Evolutionary conservation across 2,797 vertebrate species (phyloP).

Genomic region (Falco cherrug): DNA sequence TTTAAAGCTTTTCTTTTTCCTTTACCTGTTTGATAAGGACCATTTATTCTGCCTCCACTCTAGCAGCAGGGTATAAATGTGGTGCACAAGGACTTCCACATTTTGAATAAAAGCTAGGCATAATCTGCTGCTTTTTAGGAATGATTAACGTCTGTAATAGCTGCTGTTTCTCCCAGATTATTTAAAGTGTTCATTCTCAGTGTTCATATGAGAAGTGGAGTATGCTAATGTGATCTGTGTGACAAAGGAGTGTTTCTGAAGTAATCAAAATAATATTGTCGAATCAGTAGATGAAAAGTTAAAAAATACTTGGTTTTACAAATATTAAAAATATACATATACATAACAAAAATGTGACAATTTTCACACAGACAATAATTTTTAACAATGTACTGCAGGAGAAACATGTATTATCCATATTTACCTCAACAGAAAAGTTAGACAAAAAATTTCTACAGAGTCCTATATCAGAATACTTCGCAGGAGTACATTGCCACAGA

Average conservation of each 20-base stretch:
- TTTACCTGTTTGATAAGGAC: neutral
- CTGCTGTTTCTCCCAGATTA: neutral
- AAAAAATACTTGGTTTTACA: neutral
- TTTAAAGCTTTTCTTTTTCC: neutral
- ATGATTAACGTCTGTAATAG: neutral
- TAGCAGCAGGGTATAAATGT: neutral
- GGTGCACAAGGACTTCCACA: neutral
- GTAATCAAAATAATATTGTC: neutral
- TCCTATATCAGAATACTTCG: neutral
- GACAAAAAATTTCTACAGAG: neutral
- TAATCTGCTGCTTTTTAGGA: neutral
- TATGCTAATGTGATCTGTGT: neutral
- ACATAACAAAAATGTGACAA: neutral
- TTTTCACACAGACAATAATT: conserved; percentile 31
- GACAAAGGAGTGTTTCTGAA: neutral
- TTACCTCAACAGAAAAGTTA: neutral
- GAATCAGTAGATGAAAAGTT: neutral
- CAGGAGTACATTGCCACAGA: neutral
- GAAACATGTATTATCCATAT: neutral
- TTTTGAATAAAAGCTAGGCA: conserved; percentile 30
- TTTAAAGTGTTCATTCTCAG: neutral
- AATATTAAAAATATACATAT: neutral
- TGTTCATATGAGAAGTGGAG: neutral
- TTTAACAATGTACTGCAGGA: neutral
- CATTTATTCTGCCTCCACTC: neutral